These are phyloP conservation scores for Drosophila suboccidentalis DNA, from an alignment of 2,888 invertebrate species.

Conservation along the genomic window DNA sequence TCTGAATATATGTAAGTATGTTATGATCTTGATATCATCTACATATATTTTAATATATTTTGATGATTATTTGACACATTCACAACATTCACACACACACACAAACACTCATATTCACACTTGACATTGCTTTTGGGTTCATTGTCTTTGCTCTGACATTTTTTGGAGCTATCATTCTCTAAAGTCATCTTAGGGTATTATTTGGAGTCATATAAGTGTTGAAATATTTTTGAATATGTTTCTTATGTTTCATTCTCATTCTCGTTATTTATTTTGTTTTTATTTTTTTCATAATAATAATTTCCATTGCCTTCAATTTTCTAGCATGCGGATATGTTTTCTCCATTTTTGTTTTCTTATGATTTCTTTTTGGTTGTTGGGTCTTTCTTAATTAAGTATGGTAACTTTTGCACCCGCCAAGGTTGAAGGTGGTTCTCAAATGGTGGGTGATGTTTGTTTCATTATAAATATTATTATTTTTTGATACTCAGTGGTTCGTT, in stretches of 20 bases:
- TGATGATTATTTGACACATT: not conserved
- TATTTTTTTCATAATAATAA: slow-evolving; percentile 6
- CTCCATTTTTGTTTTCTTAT: not conserved
- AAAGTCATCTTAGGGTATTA: slow-evolving; percentile 26
- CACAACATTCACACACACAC: not conserved
- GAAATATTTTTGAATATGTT: slow-evolving; percentile 21
- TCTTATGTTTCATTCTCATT: slow-evolving; percentile 9
- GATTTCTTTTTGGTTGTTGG: not conserved
- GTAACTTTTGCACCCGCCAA: slow-evolving; percentile 10
- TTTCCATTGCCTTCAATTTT: slow-evolving; percentile 1
- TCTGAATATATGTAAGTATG: slow-evolving; percentile 23
- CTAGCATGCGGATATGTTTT: slow-evolving; percentile 53
- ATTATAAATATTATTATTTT: not conserved
- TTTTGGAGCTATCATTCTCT: slow-evolving; percentile 22
- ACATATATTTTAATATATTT: slow-evolving; percentile 5
- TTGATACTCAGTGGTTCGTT: not conserved
- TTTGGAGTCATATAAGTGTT: not conserved
- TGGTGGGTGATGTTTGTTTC: slow-evolving; percentile 27
- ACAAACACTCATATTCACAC: not conserved
- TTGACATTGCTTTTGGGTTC: slow-evolving; percentile 30
- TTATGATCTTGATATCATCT: slow-evolving; percentile 18
- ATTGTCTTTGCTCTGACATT: not conserved
- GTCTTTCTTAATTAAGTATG: not conserved
- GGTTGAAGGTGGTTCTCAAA: slow-evolving; percentile 38
- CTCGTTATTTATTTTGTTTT: not conserved